Evolutionary conservation across 37 sponge, comb jelly and placozoan species (phyloP), one percentile per base, ranked within the genome.

Genomic region (Halichondria panicea): DNA sequence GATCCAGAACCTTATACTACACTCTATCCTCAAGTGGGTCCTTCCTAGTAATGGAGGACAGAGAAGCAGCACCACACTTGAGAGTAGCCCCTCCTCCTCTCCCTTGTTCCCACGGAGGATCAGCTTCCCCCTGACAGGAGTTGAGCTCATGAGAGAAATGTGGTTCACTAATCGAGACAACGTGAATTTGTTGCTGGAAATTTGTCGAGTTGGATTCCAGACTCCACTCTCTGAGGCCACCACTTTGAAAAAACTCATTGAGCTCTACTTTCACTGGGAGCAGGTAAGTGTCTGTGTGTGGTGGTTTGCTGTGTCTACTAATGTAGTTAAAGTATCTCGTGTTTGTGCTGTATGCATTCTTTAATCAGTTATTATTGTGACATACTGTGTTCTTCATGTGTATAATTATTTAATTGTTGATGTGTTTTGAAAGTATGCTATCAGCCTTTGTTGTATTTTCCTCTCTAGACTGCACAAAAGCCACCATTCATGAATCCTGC

Each of bases 141-240:
- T 42, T 3, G 84, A 91, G 34, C 68, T 91, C 37, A 71, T 87
- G 62, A 62, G 66, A 22, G 62, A 74, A 34, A 91, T 75, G 82
- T 83, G 78, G 72, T 75, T 83, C 41, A 74, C 87, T n/a, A 67
- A 83, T 5, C 35, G 82, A 15, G 96, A 88, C 72, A 95, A 95
- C 41, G 70, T 95, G 48, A 88, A 63, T 57, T 46, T 95, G 67
- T 74, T 95, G 30, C 69, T 85, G 38, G 89, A 91, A 70, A 80
- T 95, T 12, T 86, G 70, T 46, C 71, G 83, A 6, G 89, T 89
- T 66, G 84, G 80, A 4, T 87, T 91, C 64, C 66, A 78, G 22
- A 30, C 70, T 12, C 30, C 73, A 25, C 44, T 72, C 7, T 31
- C 58, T 13, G 31, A 81, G 55, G 24, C 50, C 32, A 27, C 22